A percentile compares a stretch with the other conserved stretches of the same genome.
phyloP scores from a whole-genome alignment of 2,888 invertebrate species.

The Leucoma salicis region DNA sequence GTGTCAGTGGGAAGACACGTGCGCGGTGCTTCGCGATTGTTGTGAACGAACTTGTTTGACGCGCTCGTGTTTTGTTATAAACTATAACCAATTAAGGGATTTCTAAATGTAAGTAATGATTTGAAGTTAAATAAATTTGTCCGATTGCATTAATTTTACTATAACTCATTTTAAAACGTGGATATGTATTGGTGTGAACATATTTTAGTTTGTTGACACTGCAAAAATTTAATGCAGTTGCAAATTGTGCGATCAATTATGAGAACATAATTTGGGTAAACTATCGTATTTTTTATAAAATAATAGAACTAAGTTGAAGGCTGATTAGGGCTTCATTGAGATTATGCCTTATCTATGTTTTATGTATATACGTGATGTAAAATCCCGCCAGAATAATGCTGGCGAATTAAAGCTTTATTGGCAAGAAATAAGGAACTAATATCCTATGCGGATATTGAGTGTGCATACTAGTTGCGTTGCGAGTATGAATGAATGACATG shows the following conservation, averaged over 20 bases:
- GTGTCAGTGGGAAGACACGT: conserved; percentile 59
- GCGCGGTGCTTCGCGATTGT: conserved; percentile 17
- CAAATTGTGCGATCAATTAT: background rate
- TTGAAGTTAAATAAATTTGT: conserved; percentile 2
- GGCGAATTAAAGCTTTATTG: conserved; percentile 5
- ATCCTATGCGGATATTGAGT: conserved; percentile 10
- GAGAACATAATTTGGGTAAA: background rate
- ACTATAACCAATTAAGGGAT: conserved; percentile 24
- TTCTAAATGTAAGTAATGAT: conserved; percentile 26
- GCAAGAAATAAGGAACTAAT: background rate
- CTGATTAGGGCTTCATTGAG: background rate
- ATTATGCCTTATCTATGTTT: background rate
- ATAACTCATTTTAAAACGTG: conserved; percentile 12
- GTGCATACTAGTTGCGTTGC: background rate
- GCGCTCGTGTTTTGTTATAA: conserved; percentile 22
- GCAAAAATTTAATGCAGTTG: conserved; percentile 16
- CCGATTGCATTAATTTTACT: conserved; percentile 15
- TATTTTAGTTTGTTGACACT: conserved; percentile 35
- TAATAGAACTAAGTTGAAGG: background rate
- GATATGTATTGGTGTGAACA: conserved; percentile 16
- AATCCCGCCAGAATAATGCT: conserved; percentile 23
- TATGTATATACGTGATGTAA: background rate
- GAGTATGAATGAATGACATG: conserved; percentile 14
- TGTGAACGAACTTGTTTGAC: conserved; percentile 30
- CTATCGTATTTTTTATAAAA: background rate